Conservation (phyloP, 2,888 invertebrate genomes). For the Macropis europaea region DNA sequence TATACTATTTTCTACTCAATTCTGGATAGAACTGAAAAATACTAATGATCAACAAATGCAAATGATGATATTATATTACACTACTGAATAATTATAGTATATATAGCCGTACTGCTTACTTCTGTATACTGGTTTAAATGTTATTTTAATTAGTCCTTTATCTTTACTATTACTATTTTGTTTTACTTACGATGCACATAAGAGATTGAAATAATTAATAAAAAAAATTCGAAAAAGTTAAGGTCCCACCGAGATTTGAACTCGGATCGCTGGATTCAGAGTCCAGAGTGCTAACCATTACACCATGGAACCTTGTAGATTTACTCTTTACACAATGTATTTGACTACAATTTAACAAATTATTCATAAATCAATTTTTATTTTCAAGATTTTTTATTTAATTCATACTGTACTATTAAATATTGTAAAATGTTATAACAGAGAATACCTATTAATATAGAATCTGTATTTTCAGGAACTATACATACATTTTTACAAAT, state of each 20-base stretch:
- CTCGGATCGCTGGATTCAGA: slow-evolving; percentile 91
- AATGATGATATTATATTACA: no score
- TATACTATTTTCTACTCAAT: no score
- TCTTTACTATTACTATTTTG: no score
- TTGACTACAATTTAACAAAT: not conserved
- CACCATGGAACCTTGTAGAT: slow-evolving; percentile 84
- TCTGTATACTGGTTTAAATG: no score
- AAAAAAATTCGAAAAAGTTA: not conserved
- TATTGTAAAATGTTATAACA: not conserved
- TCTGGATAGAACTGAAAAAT: no score
- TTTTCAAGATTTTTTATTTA: not conserved
- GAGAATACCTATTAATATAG: slow-evolving; percentile 12
- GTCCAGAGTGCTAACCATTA: slow-evolving; percentile 91
- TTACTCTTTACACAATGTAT: accelerated
- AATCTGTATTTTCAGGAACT: not conserved
- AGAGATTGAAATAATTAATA: no score
- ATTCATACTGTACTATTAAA: not conserved
- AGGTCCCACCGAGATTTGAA: slow-evolving; percentile 90
- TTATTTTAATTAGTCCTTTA: no score
- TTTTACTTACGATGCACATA: no score
- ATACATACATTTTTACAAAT: slow-evolving; percentile 13
- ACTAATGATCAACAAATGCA: no score
- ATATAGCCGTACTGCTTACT: no score
- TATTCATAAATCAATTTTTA: not conserved
- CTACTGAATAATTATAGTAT: no score